Conservation (phyloP, 1,140 invertebrate species). For the Drosophila punjabiensis region DNA sequence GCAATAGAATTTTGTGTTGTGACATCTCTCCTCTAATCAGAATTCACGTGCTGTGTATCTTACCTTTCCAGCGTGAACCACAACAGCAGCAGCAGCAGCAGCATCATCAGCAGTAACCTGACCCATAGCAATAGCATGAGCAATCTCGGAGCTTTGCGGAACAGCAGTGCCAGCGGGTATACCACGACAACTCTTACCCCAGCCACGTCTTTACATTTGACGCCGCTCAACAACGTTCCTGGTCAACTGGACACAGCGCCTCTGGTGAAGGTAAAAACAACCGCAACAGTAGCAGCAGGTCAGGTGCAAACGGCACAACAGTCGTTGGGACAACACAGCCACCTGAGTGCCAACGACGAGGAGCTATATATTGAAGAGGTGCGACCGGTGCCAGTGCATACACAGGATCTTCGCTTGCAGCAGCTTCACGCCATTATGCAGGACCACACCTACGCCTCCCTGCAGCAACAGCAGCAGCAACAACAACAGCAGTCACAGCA, state of each 20-base stretch:
- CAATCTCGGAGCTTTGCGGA: slow-evolving; percentile 28
- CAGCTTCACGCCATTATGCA: slow-evolving; percentile 89
- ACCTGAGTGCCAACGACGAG: slow-evolving; percentile 67
- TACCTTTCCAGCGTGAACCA: slow-evolving; percentile 31
- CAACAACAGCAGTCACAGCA: slow-evolving; percentile 57
- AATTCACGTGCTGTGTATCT: not conserved
- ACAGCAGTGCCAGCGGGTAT: slow-evolving; percentile 27
- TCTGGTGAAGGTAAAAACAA: slow-evolving; percentile 17
- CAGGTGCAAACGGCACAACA: not conserved
- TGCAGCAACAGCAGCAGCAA: slow-evolving; percentile 86
- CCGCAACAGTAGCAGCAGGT: slow-evolving; percentile 5
- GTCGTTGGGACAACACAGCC: slow-evolving; percentile 20
- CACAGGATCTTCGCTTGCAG: slow-evolving; percentile 85
- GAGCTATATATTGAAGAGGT: slow-evolving; percentile 85
- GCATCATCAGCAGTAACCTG: slow-evolving; percentile 23
- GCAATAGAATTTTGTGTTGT: slow-evolving; percentile 3
- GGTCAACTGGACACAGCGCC: slow-evolving; percentile 31
- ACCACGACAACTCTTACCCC: slow-evolving; percentile 21
- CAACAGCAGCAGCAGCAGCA: slow-evolving; percentile 17
- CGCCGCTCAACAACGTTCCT: slow-evolving; percentile 32
- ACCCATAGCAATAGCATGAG: slow-evolving; percentile 40
- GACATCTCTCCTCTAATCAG: slow-evolving; percentile 1
- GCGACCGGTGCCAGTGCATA: slow-evolving; percentile 80
- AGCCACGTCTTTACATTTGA: slow-evolving; percentile 34
- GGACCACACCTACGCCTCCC: slow-evolving; percentile 92